These are phyloP conservation scores for Manduca sexta DNA, from an alignment of 1,140 invertebrate species.

Conservation along the genomic window DNA sequence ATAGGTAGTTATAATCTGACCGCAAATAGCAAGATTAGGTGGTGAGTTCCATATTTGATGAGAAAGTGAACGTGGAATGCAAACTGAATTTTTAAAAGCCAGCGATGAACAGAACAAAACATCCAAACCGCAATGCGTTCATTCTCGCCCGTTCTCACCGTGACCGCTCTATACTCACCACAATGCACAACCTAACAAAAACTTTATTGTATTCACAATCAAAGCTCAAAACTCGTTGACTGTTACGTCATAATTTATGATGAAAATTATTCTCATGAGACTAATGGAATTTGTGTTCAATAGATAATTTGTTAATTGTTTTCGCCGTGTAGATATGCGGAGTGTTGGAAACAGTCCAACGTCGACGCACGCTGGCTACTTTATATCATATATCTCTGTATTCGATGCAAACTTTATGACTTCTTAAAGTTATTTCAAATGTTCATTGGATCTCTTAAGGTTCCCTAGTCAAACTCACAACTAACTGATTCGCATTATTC, in stretches of 20 bases:
- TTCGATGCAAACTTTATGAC: constrained; percentile 43
- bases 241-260: background rate
- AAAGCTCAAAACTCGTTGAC: background rate
- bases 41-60: too few species aligned
- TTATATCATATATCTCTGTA: constrained; percentile 22
- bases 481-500: too few species aligned
- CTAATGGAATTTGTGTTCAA: constrained; percentile 2
- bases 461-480: too few species aligned
- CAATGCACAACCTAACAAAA: background rate
- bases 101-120: constrained; percentile 11
- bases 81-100: constrained; percentile 11
- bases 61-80: too few species aligned
- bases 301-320: constrained; percentile 27
- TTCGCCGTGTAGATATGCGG: constrained; percentile 14
- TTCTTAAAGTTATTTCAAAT: constrained; percentile 38
- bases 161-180: constrained; percentile 4
- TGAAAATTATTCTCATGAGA: background rate
- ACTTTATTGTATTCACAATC: too few species aligned
- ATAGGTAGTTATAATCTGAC: too few species aligned
- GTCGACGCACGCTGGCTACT: constrained; percentile 21
- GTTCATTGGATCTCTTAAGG: too few species aligned
- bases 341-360: constrained; percentile 43
- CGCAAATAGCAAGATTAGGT: too few species aligned
- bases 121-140: constrained; percentile 8
- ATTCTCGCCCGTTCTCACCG: constrained; percentile 1